Evolutionary conservation across 2,888 invertebrate genomes (phyloP), one percentile per base, ranked within the genome.

Genomic region (Drosophila lacicola): DNA sequence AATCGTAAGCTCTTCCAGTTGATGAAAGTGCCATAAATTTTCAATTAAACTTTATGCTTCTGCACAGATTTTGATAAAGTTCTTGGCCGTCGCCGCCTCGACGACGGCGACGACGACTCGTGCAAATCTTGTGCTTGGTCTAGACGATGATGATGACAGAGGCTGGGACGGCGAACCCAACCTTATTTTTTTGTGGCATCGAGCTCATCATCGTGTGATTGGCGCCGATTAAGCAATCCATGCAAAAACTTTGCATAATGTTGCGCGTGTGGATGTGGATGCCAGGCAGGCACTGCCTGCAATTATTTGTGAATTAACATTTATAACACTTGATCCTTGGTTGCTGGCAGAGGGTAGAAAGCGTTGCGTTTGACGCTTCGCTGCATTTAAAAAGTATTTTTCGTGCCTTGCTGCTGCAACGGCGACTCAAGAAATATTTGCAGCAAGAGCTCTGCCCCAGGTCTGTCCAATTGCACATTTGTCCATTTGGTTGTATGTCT

Each of bases 251-350:
- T 77, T 74, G 72, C 70, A 77, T 67, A 77, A 70, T 67, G 69
- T 58, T 46, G 41, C n/a, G 10, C 14, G 21, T 29, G 56, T 50
- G 29, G 29, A 29, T 29, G 1, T 36, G 36, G 45, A 55, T 29
- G 13, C 14, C 41, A 42, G 29, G 39, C 45, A 42, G 37, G 46
- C 36, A 56, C 25, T 73, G 74, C 49, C 78, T 80, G 87, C 89
- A 89, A 89, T 89, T 89, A 89, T 89, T 89, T 90, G 72, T 75
- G 89, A 87, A 90, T 89, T 89, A 89, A 89, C 89, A 88, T 89
- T 85, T 88, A 89, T 89, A 89, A 89, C 84, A 88, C 87, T 88
- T 89, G 87, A 85, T 89, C 82, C 86, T 85, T 69, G 61, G 80
- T n/a, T 50, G 65, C 47, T 51, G 50, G 56, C 42, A 47, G 50